Evolutionary conservation across 2,113 vertebrate species (phyloP), one percentile per base, ranked within the genome.

Genomic region (Phyllostomus hastatus): DNA sequence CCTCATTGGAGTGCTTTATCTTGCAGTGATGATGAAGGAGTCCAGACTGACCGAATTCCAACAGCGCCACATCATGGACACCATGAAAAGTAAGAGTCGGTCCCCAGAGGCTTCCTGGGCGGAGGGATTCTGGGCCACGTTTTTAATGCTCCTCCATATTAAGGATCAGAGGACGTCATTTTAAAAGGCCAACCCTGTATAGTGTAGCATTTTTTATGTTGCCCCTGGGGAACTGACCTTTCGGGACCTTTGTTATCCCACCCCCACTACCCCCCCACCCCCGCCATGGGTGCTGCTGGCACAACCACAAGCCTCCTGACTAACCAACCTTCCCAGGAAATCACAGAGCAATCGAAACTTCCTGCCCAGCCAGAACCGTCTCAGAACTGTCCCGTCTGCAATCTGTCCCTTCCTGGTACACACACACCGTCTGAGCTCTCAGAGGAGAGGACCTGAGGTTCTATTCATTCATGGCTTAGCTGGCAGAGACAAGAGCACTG

Each of bases 1-100:
- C 46, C 64, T 96, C 89, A 97, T 0, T 4, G 2, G 0, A 22
- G 1, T 1, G 41, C 81, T 78, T 80, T 96, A 22, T 98, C 73
- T 98, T 98, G 48, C 97, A 99, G 99, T 96, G 17, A 99, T 99
- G 99, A 99, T 99, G 99, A 98, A 99, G 95, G 98, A 99, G 95
- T 98, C 99, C 10, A 98, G 95, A 38, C 98, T 99, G 93, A 99
- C 98, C 0, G 97, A 73, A 66, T 98, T 98, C 92, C 99, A 99
- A 94, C 98, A 98, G 96, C 98, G 98, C 69, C 97, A 98, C 97
- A 98, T 99, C 96, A 98, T 97, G 95, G 97, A 98, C 76, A 97
- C 89, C 26, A 57, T 99, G 78, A 98, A 98, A 94, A 98, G 99
- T 99, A 98, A 98, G 99, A 69, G 75, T 67, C n/a, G 17, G 46